Base-by-base conservation (phyloP, 2,888 invertebrate species). In the Parapristionchus giblindavisi region DNA sequence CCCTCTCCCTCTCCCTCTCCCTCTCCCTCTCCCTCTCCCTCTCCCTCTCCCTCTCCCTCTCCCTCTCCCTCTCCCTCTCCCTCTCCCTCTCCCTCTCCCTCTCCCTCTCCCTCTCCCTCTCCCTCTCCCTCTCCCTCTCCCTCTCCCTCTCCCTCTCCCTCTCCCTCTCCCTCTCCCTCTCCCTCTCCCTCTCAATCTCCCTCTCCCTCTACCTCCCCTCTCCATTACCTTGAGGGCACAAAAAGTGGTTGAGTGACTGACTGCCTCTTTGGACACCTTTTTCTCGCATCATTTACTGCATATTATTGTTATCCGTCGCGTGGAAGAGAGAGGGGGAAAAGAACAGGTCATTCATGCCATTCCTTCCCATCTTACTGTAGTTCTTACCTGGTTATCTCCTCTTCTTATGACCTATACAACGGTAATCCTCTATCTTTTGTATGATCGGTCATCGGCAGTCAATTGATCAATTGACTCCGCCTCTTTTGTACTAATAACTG, bases 91-190 rank as follows among this genome's bases (percentile, higher is more conserved):
- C 51, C 51, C 51, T 21, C 21, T 51, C 14, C 21, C 14, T 51
- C 51, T 51, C 21, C 51, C 14, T 51, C 21, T 51, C 21, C 51
- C 21, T 14, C 21, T 51, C 14, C 51, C 14, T 21, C 21, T 21
- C 51, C 21, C 21, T 51, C 51, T 51, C 21, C 14, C 51, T 51
- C 21, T 14, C 14, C 21, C 21, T 24, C 29, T 56, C 56, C 24
- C 29, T 56, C 29, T 56, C 29, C n/a, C 56, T 56, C 29, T n/a
- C 24, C 24, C 24, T 56, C 56, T 56, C 29, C n/a, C 56, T 56
- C 56, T 27, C n/a, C 24, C 56, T 56, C 56, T 24, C 56, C 24
- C 24, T 56, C 56, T 56, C 29, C 24, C 29, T 43, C 43, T 43
- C 17, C 17, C 43, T 17, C 43, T 43, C 43, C 43, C 11, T 8